Evolutionary conservation across 2,888 invertebrate genomes (phyloP), one percentile per base, ranked within the genome.

Genomic region (Hydrotaea cyrtoneurina): DNA sequence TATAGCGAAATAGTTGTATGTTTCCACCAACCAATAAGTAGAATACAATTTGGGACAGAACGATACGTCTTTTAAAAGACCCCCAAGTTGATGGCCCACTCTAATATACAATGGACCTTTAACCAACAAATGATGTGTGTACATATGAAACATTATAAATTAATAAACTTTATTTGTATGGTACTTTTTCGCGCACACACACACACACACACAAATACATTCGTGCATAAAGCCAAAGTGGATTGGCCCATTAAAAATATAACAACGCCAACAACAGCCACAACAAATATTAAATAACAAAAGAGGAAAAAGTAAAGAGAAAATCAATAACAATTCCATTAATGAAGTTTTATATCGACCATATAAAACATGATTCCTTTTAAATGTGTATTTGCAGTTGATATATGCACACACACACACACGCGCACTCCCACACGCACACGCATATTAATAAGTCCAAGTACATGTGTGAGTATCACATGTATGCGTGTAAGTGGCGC

Each of bases 301-400:
- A 59, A 39, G 1, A 50, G 50, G 43, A 11, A 50, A n/a, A 50
- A 50, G 50, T 13, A n/a, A 13, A 50, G 50, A 50, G 50, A 69
- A 69, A 69, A 69, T 69, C 69, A 69, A 69, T 69, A 69, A 69
- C 23, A 71, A 53, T 71, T 71, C 31, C 53, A 71, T 53, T 71
- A 71, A 71, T 53, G 53, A 71, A 71, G 50, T 71, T 71, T 71
- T 71, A 71, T 71, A 71, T 71, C 50, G 71, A 53, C 71, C 69
- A 50, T 69, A 69, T 69, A 69, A 69, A 69, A 69, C 26, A 69
- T 50, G 50, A 69, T 69, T 46, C 23, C 26, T 23, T 46, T 69
- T 43, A 69, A 31, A 71, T 71, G 59, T 2, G 59, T 59, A 23
- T 59, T 50, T 8, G 50, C n/a, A 50, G 50, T 15, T 50, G 50